Evolutionary conservation across 1,140 invertebrate species (phyloP).

Genomic region (Archegozetes longisetosus): DNA sequence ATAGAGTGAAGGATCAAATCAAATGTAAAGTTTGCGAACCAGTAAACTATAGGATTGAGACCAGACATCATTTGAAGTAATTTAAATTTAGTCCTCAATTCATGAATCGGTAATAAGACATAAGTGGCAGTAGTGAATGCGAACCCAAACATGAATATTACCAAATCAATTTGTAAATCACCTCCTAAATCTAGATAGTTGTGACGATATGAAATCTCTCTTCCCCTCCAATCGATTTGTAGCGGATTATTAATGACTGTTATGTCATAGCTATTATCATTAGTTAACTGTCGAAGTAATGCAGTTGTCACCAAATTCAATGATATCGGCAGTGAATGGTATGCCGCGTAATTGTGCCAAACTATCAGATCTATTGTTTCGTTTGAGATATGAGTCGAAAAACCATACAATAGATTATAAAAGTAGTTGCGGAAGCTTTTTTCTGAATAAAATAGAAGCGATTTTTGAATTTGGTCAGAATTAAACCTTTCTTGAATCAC

Average conservation of each 20-base stretch:
- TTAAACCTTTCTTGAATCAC: not conserved
- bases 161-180: not conserved
- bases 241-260: not conserved
- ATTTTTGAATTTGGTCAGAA: not conserved
- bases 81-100: slow-evolving; percentile 20
- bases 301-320: not conserved
- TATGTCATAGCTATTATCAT: not conserved
- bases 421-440: not conserved
- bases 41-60: slow-evolving; percentile 14
- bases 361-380: not conserved
- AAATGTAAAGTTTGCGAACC: slow-evolving; percentile 18
- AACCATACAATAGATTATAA: not conserved
- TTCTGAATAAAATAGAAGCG: not conserved
- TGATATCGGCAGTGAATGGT: not conserved
- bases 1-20: slow-evolving; percentile 14
- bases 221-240: not conserved
- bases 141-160: not conserved
- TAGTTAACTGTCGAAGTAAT: not conserved
- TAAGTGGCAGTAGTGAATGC: slow-evolving; percentile 6
- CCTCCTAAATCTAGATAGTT: not conserved
- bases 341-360: not conserved
- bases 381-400: not conserved
- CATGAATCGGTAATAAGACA: slow-evolving; percentile 20
- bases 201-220: not conserved
- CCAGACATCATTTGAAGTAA: slow-evolving; percentile 22